phyloP scores from a whole-genome alignment of 1,140 invertebrate species.

The Doryteuthis pealeii region DNA sequence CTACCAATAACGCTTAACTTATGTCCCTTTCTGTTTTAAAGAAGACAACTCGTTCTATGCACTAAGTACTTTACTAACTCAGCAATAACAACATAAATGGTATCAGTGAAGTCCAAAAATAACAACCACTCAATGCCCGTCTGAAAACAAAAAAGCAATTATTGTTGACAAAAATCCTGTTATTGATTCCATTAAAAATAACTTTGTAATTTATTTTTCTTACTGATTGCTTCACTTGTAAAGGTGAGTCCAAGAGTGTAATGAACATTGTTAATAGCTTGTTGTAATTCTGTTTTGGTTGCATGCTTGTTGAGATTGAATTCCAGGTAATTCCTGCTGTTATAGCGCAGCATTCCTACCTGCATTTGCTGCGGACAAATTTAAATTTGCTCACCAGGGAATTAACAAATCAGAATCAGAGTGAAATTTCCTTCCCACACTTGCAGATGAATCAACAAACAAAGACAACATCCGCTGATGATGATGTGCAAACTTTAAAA shows the following conservation, averaged over 20 bases:
- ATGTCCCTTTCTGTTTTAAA: no score
- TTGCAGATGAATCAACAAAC: slow-evolving; percentile 47
- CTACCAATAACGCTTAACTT: no score
- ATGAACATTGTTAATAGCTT: slow-evolving; percentile 36
- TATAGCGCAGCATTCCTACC: slow-evolving; percentile 45
- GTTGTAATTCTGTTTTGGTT: slow-evolving; percentile 28
- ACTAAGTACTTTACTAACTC: no score
- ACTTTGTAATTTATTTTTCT: no score
- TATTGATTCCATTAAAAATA: no score
- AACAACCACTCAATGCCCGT: no score
- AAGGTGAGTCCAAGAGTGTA: slow-evolving; percentile 37
- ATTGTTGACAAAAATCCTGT: no score
- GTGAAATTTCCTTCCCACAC: slow-evolving; percentile 39
- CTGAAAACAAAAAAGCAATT: no score
- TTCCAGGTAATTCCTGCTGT: slow-evolving; percentile 35
- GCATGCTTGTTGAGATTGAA: slow-evolving; percentile 46
- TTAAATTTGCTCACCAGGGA: slow-evolving; percentile 34
- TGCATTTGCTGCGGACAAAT: slow-evolving; percentile 40
- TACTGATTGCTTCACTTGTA: slow-evolving; percentile 38
- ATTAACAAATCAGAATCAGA: slow-evolving; percentile 49
- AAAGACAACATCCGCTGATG: slow-evolving; percentile 48
- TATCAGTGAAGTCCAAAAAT: no score
- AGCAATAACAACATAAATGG: no score
- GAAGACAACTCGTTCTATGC: no score
- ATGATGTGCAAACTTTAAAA: slow-evolving; percentile 41